Base-by-base conservation (phyloP, 2,888 invertebrate species). In the Tenthredo scrophulariae region DNA sequence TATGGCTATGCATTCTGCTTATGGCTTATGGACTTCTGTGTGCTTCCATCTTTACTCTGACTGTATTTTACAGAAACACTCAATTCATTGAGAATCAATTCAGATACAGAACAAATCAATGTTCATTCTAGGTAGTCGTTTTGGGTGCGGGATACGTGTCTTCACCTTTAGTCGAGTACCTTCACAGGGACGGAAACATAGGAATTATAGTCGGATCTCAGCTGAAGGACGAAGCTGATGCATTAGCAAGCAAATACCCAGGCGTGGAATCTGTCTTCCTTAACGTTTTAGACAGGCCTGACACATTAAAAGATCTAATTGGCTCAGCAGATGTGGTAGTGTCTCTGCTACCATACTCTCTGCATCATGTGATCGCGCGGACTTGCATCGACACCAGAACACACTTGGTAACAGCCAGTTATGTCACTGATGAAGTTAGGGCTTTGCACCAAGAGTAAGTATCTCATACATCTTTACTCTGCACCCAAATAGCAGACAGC, bases 351-450 rank as follows among this genome's bases (percentile, higher is more conserved):
- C 99, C 99, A 0, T 99, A 98, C 91, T 95, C 96, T 22, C 94
- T 99, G 50, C 99, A 99, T 92, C 97, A 97, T 0, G 94, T 96
- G 6, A 96, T 97, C 2, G 99, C 99, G 0, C 95, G 96, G 89
- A 96, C 96, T 26, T 99, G 99, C 92, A 97, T 99, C 83, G 95
- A 95, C n/a, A 95, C 97, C 86, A 96, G 96, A 86, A 97, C 97
- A 0, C 98, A 99, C 92, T 96, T 99, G 96, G 98, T 99, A 26
- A 99, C 99, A 0, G 99, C 99, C 0, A 99, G 98, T 86, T 99
- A 99, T 91, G 96, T 98, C 85, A 97, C 97, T 15, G 97, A 98
- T 0, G 96, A 97, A 90, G 97, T 99, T 89, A 96, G 95, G 89
- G 95, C 95, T 0, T 93, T 99, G 13, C 96, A 99, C 90, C 94